A percentile compares a stretch with the other conserved stretches of the same genome.
Evolutionary conservation across 2,888 invertebrate species (phyloP).

Genomic region (Cephus runcator): DNA sequence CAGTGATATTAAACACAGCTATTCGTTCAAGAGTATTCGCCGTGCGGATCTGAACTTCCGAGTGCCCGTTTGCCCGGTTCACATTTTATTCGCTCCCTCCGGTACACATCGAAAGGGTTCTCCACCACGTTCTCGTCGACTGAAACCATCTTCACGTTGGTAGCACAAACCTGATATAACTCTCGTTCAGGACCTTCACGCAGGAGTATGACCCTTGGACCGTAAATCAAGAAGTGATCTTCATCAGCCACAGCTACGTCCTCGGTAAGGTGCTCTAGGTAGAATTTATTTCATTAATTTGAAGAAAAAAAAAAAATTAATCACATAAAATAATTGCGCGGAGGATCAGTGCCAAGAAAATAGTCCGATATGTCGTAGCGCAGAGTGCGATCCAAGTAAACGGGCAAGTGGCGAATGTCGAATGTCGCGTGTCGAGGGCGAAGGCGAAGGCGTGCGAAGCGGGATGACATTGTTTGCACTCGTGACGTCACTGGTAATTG

Average conservation of each 20-base stretch:
- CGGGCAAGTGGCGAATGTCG: slow-evolving; percentile 8
- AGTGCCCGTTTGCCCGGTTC: slow-evolving; percentile 40
- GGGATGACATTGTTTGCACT: slow-evolving; percentile 55
- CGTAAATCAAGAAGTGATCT: neutral
- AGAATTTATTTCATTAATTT: neutral
- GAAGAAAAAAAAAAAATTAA: neutral
- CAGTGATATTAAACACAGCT: slow-evolving; percentile 43
- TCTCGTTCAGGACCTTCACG: neutral
- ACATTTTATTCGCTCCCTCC: slow-evolving; percentile 10
- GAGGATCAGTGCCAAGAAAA: neutral
- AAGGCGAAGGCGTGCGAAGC: slow-evolving; percentile 49
- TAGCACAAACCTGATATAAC: neutral
- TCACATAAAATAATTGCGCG: neutral
- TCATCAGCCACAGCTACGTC: neutral
- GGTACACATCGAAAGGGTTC: neutral
- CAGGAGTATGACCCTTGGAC: neutral
- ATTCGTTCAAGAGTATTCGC: slow-evolving; percentile 50
- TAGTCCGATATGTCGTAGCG: neutral
- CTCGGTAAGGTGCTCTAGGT: neutral
- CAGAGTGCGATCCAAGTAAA: neutral
- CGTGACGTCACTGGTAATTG: slow-evolving; percentile 56
- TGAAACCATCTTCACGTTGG: neutral
- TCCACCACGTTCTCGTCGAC: neutral
- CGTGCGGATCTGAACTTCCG: slow-evolving; percentile 50
- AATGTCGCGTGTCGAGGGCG: slow-evolving; percentile 12